Evolutionary conservation across 2,113 vertebrate genomes (phyloP).

Genomic region (Gallinago paraguaiae): DNA sequence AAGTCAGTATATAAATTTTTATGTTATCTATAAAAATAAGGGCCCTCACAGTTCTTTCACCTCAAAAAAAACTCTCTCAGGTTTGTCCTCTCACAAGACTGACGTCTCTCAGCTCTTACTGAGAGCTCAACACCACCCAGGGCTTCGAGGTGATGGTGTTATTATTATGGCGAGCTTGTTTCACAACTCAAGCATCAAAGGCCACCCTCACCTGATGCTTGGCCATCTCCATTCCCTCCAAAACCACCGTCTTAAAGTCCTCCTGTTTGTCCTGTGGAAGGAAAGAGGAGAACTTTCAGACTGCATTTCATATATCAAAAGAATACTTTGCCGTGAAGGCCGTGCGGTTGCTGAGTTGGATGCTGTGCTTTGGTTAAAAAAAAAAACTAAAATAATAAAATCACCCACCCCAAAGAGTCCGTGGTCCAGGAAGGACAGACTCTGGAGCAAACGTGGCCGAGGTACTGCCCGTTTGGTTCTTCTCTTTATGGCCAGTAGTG

Average conservation of each 20-base stretch:
- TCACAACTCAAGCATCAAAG: conserved; percentile 74
- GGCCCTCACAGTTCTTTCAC: neutral
- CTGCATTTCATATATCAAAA: conserved; percentile 59
- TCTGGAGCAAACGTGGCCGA: neutral
- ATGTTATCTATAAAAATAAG: neutral
- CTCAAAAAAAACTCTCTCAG: neutral
- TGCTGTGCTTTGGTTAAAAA: neutral
- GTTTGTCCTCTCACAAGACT: neutral
- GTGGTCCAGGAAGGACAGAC: neutral
- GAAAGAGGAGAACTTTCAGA: conserved; percentile 80
- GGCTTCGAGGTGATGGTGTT: conserved; percentile 31
- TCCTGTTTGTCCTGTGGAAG: conserved; percentile 81
- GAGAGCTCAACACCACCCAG: conserved; percentile 32
- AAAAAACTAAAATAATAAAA: neutral
- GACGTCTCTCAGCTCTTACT: conserved; percentile 20
- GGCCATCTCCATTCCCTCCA: conserved; percentile 80
- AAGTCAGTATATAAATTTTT: neutral
- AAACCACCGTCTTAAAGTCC: conserved; percentile 79
- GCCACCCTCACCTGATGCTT: conserved; percentile 80
- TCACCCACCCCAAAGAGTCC: neutral
- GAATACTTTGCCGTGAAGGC: conserved; percentile 68
- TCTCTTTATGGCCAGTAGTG: neutral
- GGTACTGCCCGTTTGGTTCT: neutral
- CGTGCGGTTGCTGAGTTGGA: conserved; percentile 31
- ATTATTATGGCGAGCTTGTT: conserved; percentile 45